Evolutionary conservation across 2,888 invertebrate species (phyloP).

Genomic region (Galeruca laticollis): DNA sequence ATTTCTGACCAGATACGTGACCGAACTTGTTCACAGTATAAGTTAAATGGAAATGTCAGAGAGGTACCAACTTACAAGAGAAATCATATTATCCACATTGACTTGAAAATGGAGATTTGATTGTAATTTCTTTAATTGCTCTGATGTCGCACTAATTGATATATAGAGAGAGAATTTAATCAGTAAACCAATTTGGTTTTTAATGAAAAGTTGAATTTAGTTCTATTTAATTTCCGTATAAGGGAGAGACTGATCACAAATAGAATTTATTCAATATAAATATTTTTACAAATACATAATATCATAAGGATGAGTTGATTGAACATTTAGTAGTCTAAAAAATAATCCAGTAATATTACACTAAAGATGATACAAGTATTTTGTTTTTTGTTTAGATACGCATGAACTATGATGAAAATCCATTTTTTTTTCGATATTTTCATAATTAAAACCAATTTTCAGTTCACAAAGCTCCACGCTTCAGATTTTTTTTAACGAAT

Average conservation of each 20-base stretch:
- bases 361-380: no score
- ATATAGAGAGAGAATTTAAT: conserved; percentile 21
- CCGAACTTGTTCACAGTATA: conserved; percentile 19
- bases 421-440: no score
- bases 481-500: no score
- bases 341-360: no score
- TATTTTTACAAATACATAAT: neutral
- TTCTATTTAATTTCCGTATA: neutral
- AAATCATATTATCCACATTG: conserved; percentile 29
- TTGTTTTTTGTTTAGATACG: no score
- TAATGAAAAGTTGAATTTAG: neutral
- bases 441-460: no score
- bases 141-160: conserved; percentile 22
- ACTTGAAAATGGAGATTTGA: conserved; percentile 25
- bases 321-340: neutral
- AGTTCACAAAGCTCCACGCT: no score
- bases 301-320: neutral
- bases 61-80: conserved; percentile 17
- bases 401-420: no score
- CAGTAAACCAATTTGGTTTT: neutral
- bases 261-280: neutral
- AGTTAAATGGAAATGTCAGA: conserved; percentile 20
- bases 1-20: conserved; percentile 26
- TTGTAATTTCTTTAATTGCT: conserved; percentile 25
- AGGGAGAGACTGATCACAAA: neutral